Conservation (phyloP, 2,113 vertebrate species). For the Typhlomys cinereus region DNA sequence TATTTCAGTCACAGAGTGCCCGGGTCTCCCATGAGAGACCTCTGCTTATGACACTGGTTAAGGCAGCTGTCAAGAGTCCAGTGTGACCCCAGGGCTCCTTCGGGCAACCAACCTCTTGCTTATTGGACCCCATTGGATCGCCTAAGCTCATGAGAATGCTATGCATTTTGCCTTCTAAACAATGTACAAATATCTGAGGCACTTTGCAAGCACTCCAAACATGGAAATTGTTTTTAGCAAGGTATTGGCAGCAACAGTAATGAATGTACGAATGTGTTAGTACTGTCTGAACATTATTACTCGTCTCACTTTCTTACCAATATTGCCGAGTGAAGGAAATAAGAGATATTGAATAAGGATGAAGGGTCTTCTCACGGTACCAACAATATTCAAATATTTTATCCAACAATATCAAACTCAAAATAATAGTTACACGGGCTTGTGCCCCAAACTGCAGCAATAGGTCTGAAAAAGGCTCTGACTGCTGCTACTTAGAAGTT, state of each 20-base stretch:
- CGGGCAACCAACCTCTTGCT: background rate
- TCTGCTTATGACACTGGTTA: background rate
- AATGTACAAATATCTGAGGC: background rate
- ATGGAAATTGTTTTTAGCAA: background rate
- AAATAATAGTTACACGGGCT: background rate
- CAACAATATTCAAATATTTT: too few species aligned
- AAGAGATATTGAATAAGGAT: background rate
- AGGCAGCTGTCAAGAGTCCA: background rate
- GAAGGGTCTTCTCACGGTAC: background rate
- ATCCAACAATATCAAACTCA: background rate
- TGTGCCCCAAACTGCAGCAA: background rate
- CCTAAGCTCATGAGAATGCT: background rate
- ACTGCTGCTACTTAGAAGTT: background rate
- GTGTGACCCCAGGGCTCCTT: background rate
- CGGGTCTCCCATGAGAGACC: background rate
- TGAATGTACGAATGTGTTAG: background rate
- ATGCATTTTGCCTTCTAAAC: background rate
- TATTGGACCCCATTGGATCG: background rate
- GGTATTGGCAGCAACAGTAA: background rate
- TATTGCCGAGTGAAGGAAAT: background rate
- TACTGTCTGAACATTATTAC: background rate
- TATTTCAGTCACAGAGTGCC: background rate
- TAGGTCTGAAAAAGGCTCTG: background rate
- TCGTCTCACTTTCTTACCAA: background rate
- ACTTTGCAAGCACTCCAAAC: conserved; percentile 9